These are phyloP conservation scores for Tetranychus truncatus DNA, from an alignment of 2,888 invertebrate species.

Conservation along the genomic window DNA sequence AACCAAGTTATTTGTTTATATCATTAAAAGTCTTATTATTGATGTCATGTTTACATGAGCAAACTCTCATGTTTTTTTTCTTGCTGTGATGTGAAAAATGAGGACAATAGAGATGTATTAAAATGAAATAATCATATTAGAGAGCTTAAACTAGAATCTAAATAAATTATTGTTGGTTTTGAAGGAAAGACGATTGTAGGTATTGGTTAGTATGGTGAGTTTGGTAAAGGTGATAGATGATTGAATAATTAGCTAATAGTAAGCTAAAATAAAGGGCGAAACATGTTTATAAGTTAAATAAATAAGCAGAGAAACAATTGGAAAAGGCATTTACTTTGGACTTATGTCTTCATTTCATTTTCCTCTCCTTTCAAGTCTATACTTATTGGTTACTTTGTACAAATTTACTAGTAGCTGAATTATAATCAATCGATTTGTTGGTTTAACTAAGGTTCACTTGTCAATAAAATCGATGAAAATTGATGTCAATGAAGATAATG, in stretches of 20 bases:
- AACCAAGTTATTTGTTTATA: background rate
- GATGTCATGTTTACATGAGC: background rate
- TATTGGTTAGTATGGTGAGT: background rate
- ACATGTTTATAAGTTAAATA: background rate
- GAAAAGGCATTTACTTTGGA: background rate
- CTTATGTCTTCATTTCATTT: background rate
- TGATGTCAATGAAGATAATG: background rate
- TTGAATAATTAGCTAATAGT: background rate
- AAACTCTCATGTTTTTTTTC: background rate
- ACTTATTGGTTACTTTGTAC: background rate
- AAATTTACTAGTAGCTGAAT: background rate
- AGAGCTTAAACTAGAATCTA: background rate
- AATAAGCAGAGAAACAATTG: background rate
- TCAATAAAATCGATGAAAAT: background rate
- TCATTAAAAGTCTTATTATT: background rate
- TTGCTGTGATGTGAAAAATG: too few relatives aligned
- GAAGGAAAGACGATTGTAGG: conserved; percentile 1
- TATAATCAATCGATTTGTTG: background rate
- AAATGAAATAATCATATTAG: too few relatives aligned
- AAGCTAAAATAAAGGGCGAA: background rate
- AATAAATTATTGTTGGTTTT: background rate
- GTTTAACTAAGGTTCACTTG: background rate
- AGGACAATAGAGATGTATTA: too few relatives aligned
- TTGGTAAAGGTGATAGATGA: background rate
- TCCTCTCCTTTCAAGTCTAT: background rate